Base-by-base conservation (phyloP, 1,140 invertebrate genomes). In the Trigoniulus corallinus region DNA sequence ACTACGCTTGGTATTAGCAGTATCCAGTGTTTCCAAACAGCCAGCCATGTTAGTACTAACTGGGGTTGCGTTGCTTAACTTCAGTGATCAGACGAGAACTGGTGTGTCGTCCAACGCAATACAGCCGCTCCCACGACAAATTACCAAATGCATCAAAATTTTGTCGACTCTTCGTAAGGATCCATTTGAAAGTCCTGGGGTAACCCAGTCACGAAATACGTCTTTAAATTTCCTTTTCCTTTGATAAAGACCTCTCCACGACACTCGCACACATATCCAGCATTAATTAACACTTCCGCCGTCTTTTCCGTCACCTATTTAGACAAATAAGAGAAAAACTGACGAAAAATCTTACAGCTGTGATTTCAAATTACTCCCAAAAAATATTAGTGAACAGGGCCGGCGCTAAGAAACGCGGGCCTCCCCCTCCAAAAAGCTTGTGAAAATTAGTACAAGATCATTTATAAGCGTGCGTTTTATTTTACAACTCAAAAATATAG, bases 201-300 rank as follows among this genome's bases (percentile, higher is more conserved):
- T n/a, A n/a, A n/a, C n/a, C n/a, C n/a, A n/a, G n/a, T 48, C 20
- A 53, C 25, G n/a, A 58, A 40, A 61, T 83, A 86, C 3, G 82
- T 85, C 29, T 75, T 74, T 26, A 48, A 51, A 41, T 73, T 69
- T 22, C 78, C 79, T 53, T 80, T 80, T 15, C 83, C 82, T 67
- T 87, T 88, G 0, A 88, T 79, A 57, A 72, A 76, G 2, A 76
- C 81, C 53, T 75, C 67, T 3, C 81, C 84, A 37, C 83, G 72
- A 48, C 74, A 74, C 46, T 77, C 70, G 57, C 83, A 84, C 15
- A 75, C 64, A 47, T 84, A 74, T 44, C 76, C 78, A 48, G 77
- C 74, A 50, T 78, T 72, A 47, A 78, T 68, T 26, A 88, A 66
- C 27, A 84, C 72, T 12, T 73, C 59, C 0, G 82, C 82, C 1